Conservation (phyloP, 2,113 vertebrate genomes). For the Sylvilagus bachmani region DNA sequence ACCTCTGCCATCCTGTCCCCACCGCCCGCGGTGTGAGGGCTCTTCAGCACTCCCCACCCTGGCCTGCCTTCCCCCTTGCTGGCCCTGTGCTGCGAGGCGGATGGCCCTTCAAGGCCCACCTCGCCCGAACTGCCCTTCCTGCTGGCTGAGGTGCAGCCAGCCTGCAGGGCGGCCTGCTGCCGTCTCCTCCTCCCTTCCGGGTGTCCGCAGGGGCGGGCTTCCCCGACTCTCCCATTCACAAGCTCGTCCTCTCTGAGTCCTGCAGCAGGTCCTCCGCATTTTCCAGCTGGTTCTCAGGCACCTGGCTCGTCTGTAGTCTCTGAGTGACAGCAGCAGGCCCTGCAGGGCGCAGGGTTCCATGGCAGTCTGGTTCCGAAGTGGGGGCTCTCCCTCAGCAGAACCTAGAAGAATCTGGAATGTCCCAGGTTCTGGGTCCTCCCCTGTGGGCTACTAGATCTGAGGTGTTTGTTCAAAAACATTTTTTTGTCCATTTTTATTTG, state of each 20-base stretch:
- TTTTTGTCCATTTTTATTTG: too few relatives aligned
- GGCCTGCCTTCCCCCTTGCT: rapidly evolving
- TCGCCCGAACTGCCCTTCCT: not conserved
- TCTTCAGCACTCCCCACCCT: not conserved
- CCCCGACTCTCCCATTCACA: not conserved
- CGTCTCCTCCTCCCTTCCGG: not conserved
- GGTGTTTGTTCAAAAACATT: too few relatives aligned
- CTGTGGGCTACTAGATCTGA: not conserved
- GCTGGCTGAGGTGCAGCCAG: not conserved
- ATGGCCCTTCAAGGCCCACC: not conserved
- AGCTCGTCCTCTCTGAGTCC: not conserved
- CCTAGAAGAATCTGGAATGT: not conserved
- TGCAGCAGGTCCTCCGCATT: not conserved
- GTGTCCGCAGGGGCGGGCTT: not conserved
- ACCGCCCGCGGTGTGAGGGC: not conserved
- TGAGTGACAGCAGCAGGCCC: not conserved
- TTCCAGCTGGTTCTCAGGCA: not conserved
- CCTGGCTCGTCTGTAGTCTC: not conserved
- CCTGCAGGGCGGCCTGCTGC: not conserved
- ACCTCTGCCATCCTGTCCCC: not conserved
- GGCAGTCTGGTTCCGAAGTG: not conserved
- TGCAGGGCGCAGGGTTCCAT: not conserved
- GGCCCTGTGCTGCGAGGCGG: not conserved
- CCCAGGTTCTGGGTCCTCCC: not conserved
- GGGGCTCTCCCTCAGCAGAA: not conserved